Evolutionary conservation across 2,797 vertebrate species (phyloP), one percentile per base, ranked within the genome.

Genomic region (Falco naumanni): DNA sequence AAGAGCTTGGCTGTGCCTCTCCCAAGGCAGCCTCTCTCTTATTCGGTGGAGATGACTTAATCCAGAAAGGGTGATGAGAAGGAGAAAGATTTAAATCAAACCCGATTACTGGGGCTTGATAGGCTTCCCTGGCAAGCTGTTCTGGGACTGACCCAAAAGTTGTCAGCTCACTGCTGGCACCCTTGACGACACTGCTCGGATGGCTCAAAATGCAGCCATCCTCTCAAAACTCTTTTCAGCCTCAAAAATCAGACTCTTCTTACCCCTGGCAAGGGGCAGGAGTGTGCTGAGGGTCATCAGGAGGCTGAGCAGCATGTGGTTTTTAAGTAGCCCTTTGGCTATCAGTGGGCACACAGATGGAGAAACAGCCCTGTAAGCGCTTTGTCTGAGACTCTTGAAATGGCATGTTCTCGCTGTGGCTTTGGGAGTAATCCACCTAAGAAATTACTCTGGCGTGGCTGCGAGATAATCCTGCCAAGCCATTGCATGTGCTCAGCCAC

Each of bases 71-170:
- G 61, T 95, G 85, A 94, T 54, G 72, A 95, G 92, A 93, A 95
- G 89, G 82, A 96, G 93, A 96, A 94, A 90, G 96, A 92, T 94
- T 94, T 96, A 96, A 89, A 96, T 95, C 94, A 94, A 93, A 96
- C 76, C 72, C 1, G 19, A 88, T 96, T 97, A 86, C 43, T 72
- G 72, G 54, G 65, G 56, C 70, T 92, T 95, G 92, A 90, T 91
- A 92, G 54, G 89, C 96, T 96, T 96, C 79, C 69, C 94, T 92
- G 85, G 91, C 93, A 95, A 93, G 79, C 82, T 94, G 68, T 71
- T 95, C 65, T 87, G 88, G 92, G 91, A 48, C 50, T 80, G 94
- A 87, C 84, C 80, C 85, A 93, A 84, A 95, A 90, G 85, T 37
- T 88, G 74, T 82, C 83, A 80, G 60, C 82, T 97, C 84, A 29